phyloP scores from a whole-genome alignment of 2,113 vertebrate genomes.

The Mungos mungo region DNA sequence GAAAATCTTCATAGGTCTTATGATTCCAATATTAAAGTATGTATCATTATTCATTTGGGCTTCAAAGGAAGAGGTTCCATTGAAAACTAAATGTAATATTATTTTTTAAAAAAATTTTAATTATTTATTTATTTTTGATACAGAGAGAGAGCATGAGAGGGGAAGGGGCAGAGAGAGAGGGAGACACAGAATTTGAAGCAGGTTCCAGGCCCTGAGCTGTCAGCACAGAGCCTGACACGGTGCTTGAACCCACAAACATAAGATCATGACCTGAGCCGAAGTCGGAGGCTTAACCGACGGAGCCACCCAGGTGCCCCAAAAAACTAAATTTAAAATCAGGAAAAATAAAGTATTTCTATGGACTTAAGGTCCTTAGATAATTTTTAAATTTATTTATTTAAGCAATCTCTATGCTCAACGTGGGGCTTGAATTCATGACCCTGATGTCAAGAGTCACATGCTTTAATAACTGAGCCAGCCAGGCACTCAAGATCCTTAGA shows the following conservation, averaged over 20 bases:
- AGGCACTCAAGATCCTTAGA: background rate
- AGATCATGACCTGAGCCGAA: too few species aligned
- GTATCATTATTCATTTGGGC: background rate
- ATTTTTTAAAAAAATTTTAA: too few species aligned
- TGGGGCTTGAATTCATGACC: background rate
- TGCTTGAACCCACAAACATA: too few species aligned
- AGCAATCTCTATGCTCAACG: background rate
- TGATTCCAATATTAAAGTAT: background rate
- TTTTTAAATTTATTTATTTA: background rate
- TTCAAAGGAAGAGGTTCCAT: background rate
- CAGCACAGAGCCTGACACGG: too few species aligned
- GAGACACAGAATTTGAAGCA: too few species aligned
- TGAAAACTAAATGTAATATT: slow-evolving; percentile 27
- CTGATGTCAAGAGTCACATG: background rate
- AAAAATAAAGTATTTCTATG: background rate
- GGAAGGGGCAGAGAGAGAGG: too few species aligned
- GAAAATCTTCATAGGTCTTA: background rate
- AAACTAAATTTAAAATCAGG: slow-evolving; percentile 32
- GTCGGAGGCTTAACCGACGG: too few species aligned
- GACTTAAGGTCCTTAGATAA: background rate
- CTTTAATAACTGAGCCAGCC: background rate
- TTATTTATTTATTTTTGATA: too few species aligned
- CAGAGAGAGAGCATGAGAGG: too few species aligned
- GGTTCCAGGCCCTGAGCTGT: too few species aligned
- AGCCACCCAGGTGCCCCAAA: background rate